Base-by-base conservation (phyloP, 2,113 vertebrate genomes). In the Bufo gargarizans region DNA sequence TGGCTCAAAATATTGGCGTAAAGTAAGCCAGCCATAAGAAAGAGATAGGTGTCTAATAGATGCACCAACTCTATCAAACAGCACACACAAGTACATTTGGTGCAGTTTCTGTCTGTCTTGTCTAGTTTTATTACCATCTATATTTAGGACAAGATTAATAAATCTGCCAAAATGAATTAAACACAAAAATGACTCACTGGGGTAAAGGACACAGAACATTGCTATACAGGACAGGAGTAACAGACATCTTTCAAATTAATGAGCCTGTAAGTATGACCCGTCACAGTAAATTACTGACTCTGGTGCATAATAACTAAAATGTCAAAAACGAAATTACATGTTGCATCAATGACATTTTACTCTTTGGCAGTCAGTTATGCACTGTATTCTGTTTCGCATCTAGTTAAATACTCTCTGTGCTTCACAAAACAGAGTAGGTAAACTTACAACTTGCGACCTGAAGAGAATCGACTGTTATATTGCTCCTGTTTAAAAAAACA, bases 401-500 rank as follows among this genome's bases (percentile, higher is more conserved):
- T 14, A 78, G 6, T 10, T 56, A n/a, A 43, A 59, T 20, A 22
- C 9, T 20, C 13, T 14, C 4, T 43, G n/a, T 71, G 33, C 19
- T 7, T 22, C 4, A 11, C 22, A 33, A 33, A 33, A 33, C 33
- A 33, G 33, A 33, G 33, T 0, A 33, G 22, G 43, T 19, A 59
- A 82, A 84, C 87, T 88, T 83, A 88, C 87, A n/a, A 65, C 49
- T 83, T 83, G 47, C 33, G 16, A 7, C 47, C 53, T 53, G 71
- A 84, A 45, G 87, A 77, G 77, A 84, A 88, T 84, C 80, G 59
- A 33, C 87, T 88, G 72, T 77, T 77, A 59, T 83, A 77, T 12
- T 61, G 67, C 49, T 83, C 87, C 87, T 88, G 56, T 88, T 14
- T 43, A 9, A 0, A 77, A 82, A 59, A 22, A 59, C n/a, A n/a